Evolutionary conservation across 2,888 invertebrate genomes (phyloP).

Genomic region (Rhabditoides inermis): DNA sequence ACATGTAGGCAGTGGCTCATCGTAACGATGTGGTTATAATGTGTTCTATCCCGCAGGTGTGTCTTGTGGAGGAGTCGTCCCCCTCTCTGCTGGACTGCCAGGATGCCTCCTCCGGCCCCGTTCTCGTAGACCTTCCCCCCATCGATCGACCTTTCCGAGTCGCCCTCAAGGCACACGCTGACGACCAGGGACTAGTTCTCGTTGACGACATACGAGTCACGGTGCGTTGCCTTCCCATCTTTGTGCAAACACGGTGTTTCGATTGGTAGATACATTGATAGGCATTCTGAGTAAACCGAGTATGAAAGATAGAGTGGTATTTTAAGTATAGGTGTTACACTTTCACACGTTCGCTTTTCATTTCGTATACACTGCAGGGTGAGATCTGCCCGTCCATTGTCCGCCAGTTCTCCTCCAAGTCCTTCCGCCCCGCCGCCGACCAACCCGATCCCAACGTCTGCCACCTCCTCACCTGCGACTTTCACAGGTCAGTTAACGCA

Average conservation of each 20-base stretch:
- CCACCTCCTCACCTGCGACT: conserved; percentile 43
- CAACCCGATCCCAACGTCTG: conserved; percentile 46
- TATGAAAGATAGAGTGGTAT: neutral
- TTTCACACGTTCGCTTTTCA: neutral
- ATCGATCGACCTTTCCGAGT: conserved; percentile 35
- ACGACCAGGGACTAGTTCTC: conserved; percentile 33
- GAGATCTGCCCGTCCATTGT: conserved; percentile 25
- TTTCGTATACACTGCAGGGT: no score
- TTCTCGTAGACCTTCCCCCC: conserved; percentile 31
- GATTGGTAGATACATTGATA: neutral
- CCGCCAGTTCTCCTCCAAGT: conserved; percentile 29
- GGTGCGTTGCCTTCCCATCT: conserved; percentile 2
- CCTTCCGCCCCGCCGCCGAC: conserved; percentile 22
- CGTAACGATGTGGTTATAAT: no score
- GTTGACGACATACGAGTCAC: conserved; percentile 31
- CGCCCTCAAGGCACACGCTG: conserved; percentile 28
- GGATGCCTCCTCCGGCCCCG: conserved; percentile 22
- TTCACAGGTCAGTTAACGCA: no score
- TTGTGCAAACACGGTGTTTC: conserved; percentile 3
- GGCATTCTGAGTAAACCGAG: neutral
- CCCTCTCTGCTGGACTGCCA: conserved; percentile 37
- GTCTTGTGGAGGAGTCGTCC: conserved; percentile 32
- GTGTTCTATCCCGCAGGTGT: no score
- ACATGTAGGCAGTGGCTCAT: no score
- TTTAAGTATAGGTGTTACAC: neutral